Conservation (phyloP, 2,113 vertebrate genomes). For the Coregonus clupeaformis region DNA sequence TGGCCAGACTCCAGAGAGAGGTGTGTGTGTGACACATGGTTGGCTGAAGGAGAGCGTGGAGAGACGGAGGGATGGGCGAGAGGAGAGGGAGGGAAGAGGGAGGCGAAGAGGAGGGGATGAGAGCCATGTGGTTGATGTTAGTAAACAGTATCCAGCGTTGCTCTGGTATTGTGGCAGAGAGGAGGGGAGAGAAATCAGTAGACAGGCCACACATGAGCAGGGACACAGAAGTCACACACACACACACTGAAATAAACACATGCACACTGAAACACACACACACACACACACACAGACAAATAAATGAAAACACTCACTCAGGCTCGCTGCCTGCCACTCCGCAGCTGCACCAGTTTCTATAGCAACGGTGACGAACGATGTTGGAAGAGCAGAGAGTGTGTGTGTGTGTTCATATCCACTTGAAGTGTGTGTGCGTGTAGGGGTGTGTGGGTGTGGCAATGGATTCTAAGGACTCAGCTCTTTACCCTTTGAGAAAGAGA, state of each 20-base stretch:
- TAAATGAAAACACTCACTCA: slow-evolving; percentile 68
- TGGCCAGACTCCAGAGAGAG: slow-evolving; percentile 8
- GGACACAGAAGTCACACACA: slow-evolving; percentile 43
- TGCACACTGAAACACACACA: slow-evolving; percentile 66
- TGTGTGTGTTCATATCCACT: slow-evolving; percentile 58
- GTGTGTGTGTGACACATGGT: slow-evolving; percentile 7
- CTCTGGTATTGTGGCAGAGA: slow-evolving; percentile 71
- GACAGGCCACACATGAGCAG: slow-evolving; percentile 66
- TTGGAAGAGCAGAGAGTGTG: slow-evolving; percentile 70
- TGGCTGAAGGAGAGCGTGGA: slow-evolving; percentile 48
- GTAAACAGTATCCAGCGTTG: slow-evolving; percentile 88
- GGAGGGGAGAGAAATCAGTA: slow-evolving; percentile 78
- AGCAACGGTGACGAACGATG: slow-evolving; percentile 85
- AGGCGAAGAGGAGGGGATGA: slow-evolving; percentile 29
- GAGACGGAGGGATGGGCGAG: slow-evolving; percentile 1
- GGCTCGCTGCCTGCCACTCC: slow-evolving; percentile 78
- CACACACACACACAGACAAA: slow-evolving; percentile 69
- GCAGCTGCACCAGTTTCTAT: slow-evolving; percentile 93
- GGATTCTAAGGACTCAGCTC: neutral
- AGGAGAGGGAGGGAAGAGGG: slow-evolving; percentile 28
- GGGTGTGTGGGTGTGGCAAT: slow-evolving; percentile 50
- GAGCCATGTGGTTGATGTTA: slow-evolving; percentile 88
- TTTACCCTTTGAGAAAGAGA: neutral
- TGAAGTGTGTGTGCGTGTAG: slow-evolving; percentile 44
- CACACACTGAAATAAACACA: slow-evolving; percentile 65